Conservation (phyloP, 2,797 vertebrate genomes). For the Clarias laeviceps region DNA sequence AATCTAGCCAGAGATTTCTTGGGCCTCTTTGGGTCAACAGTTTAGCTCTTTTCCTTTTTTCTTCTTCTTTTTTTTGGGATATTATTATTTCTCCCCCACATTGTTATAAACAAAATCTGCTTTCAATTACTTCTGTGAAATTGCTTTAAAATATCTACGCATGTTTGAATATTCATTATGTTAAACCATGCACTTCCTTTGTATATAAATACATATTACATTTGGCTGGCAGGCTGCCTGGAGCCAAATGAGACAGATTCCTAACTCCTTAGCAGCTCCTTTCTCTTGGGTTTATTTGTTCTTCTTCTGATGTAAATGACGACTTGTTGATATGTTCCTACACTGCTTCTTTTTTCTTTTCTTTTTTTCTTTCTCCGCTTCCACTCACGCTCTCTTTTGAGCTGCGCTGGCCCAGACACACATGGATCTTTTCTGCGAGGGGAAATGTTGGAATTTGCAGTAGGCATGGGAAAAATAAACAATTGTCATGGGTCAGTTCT, state of each 20-base stretch:
- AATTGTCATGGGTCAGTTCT: conserved; percentile 59
- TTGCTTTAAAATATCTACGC: conserved; percentile 82
- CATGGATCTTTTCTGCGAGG: conserved; percentile 63
- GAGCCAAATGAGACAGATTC: conserved; percentile 82
- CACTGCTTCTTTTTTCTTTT: conserved; percentile 58
- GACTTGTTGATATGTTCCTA: conserved; percentile 73
- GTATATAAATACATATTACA: conserved; percentile 86
- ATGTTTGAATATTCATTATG: conserved; percentile 92
- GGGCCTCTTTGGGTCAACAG: conserved; percentile 73
- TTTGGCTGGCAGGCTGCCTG: conserved; percentile 80
- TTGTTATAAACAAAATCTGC: conserved; percentile 81
- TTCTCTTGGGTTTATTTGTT: conserved; percentile 70
- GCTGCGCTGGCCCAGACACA: conserved; percentile 53
- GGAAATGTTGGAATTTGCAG: conserved; percentile 67
- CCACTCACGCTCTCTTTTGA: conserved; percentile 39
- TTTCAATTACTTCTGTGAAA: conserved; percentile 90
- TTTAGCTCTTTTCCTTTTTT: conserved; percentile 55
- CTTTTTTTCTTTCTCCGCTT: conserved; percentile 21
- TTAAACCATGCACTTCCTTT: conserved; percentile 85
- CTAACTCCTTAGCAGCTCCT: conserved; percentile 71
- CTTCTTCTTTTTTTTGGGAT: conserved; percentile 43
- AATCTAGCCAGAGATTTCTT: conserved; percentile 75
- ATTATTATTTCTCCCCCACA: conserved; percentile 47
- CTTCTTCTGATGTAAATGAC: conserved; percentile 75
- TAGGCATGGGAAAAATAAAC: conserved; percentile 73